Percentiles rank a stretch among this genome's conserved stretches.
phyloP scores from a whole-genome alignment of 2,113 vertebrate genomes.

The Meleagris gallopavo region DNA sequence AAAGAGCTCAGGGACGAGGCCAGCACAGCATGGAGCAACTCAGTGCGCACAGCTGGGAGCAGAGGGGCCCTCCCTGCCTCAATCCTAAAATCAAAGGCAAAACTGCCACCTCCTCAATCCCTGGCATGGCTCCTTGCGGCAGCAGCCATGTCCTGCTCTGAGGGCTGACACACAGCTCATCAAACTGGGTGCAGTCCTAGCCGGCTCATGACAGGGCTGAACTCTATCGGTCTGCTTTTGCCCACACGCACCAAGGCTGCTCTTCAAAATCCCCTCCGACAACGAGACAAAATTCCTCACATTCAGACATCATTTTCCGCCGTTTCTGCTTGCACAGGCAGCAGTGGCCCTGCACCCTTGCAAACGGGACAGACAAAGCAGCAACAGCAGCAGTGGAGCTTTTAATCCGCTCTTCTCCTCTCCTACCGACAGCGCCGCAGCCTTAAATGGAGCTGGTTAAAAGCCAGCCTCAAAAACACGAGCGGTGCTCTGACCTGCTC shows the following conservation, averaged over 20 bases:
- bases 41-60: background rate
- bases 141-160: background rate
- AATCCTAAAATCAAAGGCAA: background rate
- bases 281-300: accelerated
- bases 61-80: background rate
- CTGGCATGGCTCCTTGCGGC: background rate
- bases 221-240: background rate
- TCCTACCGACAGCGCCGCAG: background rate
- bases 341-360: background rate
- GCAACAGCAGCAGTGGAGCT: accelerated
- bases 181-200: background rate
- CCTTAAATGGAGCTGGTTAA: conserved; percentile 18
- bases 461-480: background rate
- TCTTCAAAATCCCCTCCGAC: background rate
- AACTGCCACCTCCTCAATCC: background rate
- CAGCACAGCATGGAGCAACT: accelerated
- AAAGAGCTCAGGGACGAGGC: background rate
- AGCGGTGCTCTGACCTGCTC: background rate
- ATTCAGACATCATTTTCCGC: background rate
- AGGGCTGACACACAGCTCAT: background rate
- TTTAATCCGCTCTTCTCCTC: background rate
- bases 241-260: background rate
- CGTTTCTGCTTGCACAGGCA: background rate
- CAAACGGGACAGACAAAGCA: background rate
- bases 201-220: background rate